Percentiles rank a stretch among this genome's conserved stretches.
phyloP scores from a whole-genome alignment of 2,888 invertebrate species.

The Drosophila mercatorum region DNA sequence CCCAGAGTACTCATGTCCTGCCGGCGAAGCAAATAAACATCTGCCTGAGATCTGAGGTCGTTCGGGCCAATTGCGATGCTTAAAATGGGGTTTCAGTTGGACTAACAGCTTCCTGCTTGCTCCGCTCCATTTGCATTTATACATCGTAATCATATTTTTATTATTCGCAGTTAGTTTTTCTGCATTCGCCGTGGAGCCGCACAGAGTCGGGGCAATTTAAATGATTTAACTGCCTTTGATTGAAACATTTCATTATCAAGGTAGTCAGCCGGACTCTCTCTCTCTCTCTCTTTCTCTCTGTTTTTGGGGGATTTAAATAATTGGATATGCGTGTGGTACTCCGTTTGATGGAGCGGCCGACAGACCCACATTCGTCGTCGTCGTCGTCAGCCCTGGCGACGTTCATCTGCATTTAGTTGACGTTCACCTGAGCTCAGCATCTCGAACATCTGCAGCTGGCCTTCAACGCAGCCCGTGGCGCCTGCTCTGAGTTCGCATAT shows the following conservation, averaged over 20 bases:
- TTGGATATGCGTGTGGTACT: constrained; percentile 82
- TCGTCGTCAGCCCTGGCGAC: constrained; percentile 20
- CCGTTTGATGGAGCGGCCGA: constrained; percentile 32
- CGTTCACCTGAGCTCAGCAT: constrained; percentile 25
- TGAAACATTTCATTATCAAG: constrained; percentile 78
- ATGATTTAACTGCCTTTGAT: constrained; percentile 77
- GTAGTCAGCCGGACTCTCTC: constrained; percentile 25
- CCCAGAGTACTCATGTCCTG: constrained; percentile 49
- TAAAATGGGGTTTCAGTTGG: constrained; percentile 4
- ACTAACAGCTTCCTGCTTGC: constrained; percentile 56
- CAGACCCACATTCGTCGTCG: constrained; percentile 25
- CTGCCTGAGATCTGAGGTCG: constrained; percentile 59
- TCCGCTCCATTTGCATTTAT: constrained; percentile 74
- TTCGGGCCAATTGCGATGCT: constrained; percentile 5
- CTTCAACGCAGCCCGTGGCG: constrained; percentile 26
- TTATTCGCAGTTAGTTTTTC: constrained; percentile 72
- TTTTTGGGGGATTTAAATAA: constrained; percentile 76
- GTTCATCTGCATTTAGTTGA: constrained; percentile 61
- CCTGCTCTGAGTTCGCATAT: constrained; percentile 11
- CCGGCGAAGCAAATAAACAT: constrained; percentile 39
- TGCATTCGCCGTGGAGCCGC: constrained; percentile 7
- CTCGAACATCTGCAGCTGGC: constrained; percentile 43
- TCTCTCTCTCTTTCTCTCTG: not conserved
- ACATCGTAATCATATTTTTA: constrained; percentile 82
- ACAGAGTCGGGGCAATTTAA: constrained; percentile 60